These are phyloP conservation scores for Calameuta filiformis DNA, from an alignment of 2,888 invertebrate genomes.

Conservation along the genomic window DNA sequence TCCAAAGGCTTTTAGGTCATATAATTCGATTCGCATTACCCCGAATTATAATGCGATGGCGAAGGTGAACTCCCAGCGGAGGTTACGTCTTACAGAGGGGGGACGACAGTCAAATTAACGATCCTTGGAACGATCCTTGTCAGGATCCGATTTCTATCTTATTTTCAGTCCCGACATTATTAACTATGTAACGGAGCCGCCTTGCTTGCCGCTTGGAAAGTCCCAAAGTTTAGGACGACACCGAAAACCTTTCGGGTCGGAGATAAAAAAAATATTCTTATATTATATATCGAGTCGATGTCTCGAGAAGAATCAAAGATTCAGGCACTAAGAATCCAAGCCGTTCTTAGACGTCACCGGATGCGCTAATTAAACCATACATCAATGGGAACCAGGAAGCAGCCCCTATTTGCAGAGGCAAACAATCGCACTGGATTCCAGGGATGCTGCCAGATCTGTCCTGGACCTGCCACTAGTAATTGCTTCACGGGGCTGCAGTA, in stretches of 20 bases:
- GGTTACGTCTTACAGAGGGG: background rate
- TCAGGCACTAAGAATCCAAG: background rate
- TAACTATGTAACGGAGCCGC: background rate
- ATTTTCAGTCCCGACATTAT: background rate
- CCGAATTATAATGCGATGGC: conserved; percentile 7
- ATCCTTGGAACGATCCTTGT: background rate
- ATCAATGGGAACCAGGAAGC: background rate
- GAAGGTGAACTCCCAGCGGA: background rate
- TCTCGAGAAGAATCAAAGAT: too few relatives aligned
- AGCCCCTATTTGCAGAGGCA: background rate
- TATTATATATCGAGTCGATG: too few relatives aligned
- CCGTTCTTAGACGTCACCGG: background rate
- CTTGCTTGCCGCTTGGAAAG: background rate
- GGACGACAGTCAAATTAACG: background rate
- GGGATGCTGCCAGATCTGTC: background rate
- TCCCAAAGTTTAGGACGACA: background rate
- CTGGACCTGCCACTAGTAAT: background rate
- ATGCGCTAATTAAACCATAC: background rate
- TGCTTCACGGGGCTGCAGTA: background rate
- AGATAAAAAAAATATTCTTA: too few relatives aligned
- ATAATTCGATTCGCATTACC: conserved; percentile 25
- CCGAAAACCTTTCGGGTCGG: background rate
- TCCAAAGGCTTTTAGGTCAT: conserved; percentile 18
- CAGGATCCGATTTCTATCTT: background rate
- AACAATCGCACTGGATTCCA: background rate